Base-by-base conservation (phyloP, 2,888 invertebrate species). In the Chalcis sispes region DNA sequence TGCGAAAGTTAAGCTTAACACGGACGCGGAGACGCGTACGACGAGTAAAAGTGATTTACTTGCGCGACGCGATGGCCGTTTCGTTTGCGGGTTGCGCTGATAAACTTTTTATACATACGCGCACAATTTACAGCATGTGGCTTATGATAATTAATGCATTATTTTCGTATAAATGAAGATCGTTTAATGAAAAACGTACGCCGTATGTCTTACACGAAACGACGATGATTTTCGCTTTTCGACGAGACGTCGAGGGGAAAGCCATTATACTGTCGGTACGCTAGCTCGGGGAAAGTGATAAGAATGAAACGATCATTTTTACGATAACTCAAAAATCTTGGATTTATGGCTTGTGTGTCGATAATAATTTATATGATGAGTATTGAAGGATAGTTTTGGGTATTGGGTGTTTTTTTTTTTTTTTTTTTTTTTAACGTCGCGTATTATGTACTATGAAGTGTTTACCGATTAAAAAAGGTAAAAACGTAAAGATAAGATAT, bases 1-100 rank as follows among this genome's bases (percentile, higher is more conserved):
- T 65, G 52, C 70, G 70, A 70, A 70, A 70, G 70, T 61, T 52
- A 52, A 70, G 70, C 61, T 70, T 48, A 18, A 46, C 29, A 48
- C n/a, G n/a, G n/a, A n/a, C 52, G 27, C 52, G 23, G 13, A 25
- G 29, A 18, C 27, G 62, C 1, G n/a, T 58, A 27, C 36, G 20
- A 29, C 40, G 15, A 29, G 46, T 58, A 46, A 67, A 27, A 70
- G 71, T 72, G 71, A 72, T 72, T 72, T 72, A 72, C 64, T 18
- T 40, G 42, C 52, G 29, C 2, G 13, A 29, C 3, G 20, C 25
- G 58, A 29, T 46, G 36, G 40, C 20, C 29, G 18, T 36, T 59
- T 50, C 18, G 42, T 15, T 15, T n/a, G 18, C 8, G 67, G 50
- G 50, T 50, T 20, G 50, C 50, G 27, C 52, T 20, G 18, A 27